These are phyloP conservation scores for Rhaphigaster nebulosa DNA, from an alignment of 2,888 invertebrate genomes.

Conservation along the genomic window DNA sequence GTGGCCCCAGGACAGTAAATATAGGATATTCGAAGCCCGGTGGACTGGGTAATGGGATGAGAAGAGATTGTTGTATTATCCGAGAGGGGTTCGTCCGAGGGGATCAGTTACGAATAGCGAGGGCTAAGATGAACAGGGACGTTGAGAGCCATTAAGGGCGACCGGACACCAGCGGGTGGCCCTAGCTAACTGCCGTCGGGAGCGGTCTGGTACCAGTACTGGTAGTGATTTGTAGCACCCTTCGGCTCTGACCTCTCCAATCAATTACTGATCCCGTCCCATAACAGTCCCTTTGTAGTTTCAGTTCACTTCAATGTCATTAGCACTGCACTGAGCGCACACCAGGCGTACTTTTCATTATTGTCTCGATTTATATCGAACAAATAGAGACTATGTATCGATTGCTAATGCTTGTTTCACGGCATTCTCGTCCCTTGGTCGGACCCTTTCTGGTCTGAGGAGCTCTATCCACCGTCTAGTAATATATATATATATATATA, in stretches of 20 bases:
- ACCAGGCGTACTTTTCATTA: too few relatives aligned
- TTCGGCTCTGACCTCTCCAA: neutral
- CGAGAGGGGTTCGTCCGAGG: neutral
- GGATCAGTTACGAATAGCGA: neutral
- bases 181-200: neutral
- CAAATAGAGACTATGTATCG: neutral
- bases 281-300: constrained; percentile 5
- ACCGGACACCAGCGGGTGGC: constrained; percentile 2
- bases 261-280: neutral
- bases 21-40: neutral
- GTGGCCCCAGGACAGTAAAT: neutral
- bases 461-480: too few relatives aligned
- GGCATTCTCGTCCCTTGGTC: too few relatives aligned
- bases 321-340: neutral
- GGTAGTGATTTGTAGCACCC: neutral
- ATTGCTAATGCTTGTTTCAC: neutral
- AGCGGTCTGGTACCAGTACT: neutral
- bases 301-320: neutral
- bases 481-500: too few relatives aligned
- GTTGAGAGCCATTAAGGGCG: neutral
- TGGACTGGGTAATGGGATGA: neutral
- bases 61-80: neutral
- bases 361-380: neutral
- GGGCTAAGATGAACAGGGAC: constrained; percentile 29
- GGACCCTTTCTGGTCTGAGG: too few relatives aligned